Evolutionary conservation across 2,797 vertebrate genomes (phyloP).

Genomic region (Pempheris klunzingeri): DNA sequence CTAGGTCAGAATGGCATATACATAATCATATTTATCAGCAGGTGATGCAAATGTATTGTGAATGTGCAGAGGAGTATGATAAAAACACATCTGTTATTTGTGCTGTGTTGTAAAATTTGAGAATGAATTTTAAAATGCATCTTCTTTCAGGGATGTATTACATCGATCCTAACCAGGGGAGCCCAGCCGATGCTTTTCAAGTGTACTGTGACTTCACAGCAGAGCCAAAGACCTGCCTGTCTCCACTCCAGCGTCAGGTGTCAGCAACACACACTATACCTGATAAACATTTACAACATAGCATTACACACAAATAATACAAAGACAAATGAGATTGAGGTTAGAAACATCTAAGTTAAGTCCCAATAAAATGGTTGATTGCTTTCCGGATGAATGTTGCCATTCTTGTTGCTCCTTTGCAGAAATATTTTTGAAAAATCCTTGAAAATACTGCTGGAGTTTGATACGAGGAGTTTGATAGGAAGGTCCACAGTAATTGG

Average conservation of each 20-base stretch:
- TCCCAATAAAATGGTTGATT: too few species aligned
- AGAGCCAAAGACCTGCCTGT: slow-evolving; percentile 87
- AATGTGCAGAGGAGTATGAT: not conserved
- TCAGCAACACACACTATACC: not conserved
- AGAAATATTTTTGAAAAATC: too few species aligned
- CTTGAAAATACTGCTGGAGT: too few species aligned
- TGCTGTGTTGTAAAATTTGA: not conserved
- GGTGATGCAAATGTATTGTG: not conserved
- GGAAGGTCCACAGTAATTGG: too few species aligned
- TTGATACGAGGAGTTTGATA: too few species aligned
- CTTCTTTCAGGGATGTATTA: slow-evolving; percentile 85
- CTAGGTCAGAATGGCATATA: not conserved
- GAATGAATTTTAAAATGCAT: not conserved
- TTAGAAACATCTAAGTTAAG: too few species aligned
- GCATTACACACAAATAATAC: too few species aligned
- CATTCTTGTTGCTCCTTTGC: too few species aligned
- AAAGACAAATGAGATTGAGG: too few species aligned
- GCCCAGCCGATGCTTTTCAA: slow-evolving; percentile 83
- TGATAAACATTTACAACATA: not conserved
- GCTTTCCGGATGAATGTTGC: too few species aligned
- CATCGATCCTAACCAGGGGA: slow-evolving; percentile 91
- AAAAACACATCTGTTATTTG: not conserved
- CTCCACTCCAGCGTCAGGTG: slow-evolving; percentile 83
- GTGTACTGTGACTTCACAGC: slow-evolving; percentile 88
- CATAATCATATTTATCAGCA: not conserved